A percentile compares a stretch with the other conserved stretches of the same genome.
phyloP scores from a whole-genome alignment of 37 sponge, comb jelly and placozoan genomes.

The Petrosia ficiformis region DNA sequence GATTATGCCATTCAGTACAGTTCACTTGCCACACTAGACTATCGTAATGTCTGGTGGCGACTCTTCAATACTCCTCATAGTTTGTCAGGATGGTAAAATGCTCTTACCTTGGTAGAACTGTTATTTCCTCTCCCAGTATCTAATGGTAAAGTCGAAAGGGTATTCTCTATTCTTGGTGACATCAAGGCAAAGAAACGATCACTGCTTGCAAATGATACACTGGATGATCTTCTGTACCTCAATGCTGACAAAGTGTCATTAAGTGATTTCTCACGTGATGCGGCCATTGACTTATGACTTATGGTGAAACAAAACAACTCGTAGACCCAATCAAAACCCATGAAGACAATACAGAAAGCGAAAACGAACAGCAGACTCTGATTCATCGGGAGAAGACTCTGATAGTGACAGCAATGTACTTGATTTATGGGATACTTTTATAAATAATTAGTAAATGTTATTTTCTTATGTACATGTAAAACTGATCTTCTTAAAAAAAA shows the following conservation, averaged over 20 bases:
- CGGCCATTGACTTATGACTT: no score
- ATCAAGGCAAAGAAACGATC: slow-evolving; percentile 32
- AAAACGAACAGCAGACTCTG: no score
- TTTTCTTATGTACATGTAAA: no score
- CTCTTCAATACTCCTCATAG: not conserved
- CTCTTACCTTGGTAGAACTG: slow-evolving; percentile 9
- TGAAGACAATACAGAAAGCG: no score
- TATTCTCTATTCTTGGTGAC: slow-evolving; percentile 18
- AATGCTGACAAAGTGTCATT: not conserved
- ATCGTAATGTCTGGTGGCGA: not conserved
- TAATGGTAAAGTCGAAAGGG: slow-evolving; percentile 44
- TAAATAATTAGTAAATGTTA: no score
- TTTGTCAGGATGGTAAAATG: not conserved
- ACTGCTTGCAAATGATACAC: not conserved
- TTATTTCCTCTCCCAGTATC: slow-evolving; percentile 36
- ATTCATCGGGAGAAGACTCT: no score
- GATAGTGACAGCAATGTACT: no score
- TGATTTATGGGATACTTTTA: no score
- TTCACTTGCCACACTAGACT: not conserved
- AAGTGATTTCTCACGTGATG: slow-evolving; percentile 5
- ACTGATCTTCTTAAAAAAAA: no score
- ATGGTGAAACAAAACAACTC: no score
- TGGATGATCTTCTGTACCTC: slow-evolving; percentile 30
- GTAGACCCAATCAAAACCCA: no score
- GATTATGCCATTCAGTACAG: not conserved